A percentile compares a stretch with the other conserved stretches of the same genome.
phyloP scores from a whole-genome alignment of 2,888 invertebrate genomes.

The Steinernema hermaphroditum region DNA sequence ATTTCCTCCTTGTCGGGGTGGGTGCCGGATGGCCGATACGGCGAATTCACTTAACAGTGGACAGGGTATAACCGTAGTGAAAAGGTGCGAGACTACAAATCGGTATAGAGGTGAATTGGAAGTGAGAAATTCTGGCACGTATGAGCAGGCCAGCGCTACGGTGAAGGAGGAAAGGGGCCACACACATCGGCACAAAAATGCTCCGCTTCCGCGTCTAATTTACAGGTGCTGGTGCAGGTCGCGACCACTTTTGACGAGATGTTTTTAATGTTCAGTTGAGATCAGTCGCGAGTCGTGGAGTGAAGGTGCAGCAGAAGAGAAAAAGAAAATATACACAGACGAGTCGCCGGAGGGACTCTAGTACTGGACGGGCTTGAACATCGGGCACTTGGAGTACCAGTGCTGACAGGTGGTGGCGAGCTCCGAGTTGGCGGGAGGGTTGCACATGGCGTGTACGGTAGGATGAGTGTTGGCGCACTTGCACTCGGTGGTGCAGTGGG shows the following conservation, averaged over 20 bases:
- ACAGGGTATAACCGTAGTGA: not conserved
- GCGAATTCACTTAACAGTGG: conserved; percentile 9
- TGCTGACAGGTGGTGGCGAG: conserved; percentile 54
- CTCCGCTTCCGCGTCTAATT: conserved; percentile 28
- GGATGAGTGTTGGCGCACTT: conserved; percentile 59
- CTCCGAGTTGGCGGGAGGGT: conserved; percentile 53
- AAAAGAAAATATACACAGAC: no score
- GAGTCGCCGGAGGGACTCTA: conserved; percentile 25
- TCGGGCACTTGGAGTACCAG: conserved; percentile 61
- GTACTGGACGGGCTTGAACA: conserved; percentile 56
- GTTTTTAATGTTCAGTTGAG: no score
- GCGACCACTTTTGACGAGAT: no score
- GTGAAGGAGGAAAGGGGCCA: no score
- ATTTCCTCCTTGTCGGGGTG: conserved; percentile 29
- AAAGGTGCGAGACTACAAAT: no score
- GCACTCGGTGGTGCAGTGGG: conserved; percentile 45
- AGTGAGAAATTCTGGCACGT: no score
- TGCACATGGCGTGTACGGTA: conserved; percentile 53
- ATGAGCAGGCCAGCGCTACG: no score
- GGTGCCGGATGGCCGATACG: conserved; percentile 17
- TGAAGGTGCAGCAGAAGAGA: no score
- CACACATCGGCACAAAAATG: not conserved
- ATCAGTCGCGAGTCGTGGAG: no score
- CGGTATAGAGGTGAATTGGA: no score
- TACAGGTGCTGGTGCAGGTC: no score